These are phyloP conservation scores for Gila orcuttii DNA, from an alignment of 2,113 vertebrate genomes.

Conservation along the genomic window DNA sequence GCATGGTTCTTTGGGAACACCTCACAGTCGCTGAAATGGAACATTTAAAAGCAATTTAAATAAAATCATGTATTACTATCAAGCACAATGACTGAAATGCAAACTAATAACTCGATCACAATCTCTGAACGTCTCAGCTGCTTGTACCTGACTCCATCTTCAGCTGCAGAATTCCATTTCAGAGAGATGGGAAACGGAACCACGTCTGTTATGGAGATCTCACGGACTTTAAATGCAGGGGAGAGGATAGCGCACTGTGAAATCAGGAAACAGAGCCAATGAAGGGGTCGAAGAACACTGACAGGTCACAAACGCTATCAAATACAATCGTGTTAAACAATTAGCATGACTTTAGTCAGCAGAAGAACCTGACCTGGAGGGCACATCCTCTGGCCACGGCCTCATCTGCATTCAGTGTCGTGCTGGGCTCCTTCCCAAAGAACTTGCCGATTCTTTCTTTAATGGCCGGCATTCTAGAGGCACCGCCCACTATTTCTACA, in stretches of 20 bases:
- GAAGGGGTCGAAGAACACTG: not conserved
- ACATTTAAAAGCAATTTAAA: conserved; percentile 24
- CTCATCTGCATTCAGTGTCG: conserved; percentile 96
- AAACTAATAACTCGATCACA: too few species aligned
- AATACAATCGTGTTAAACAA: not conserved
- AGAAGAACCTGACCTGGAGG: conserved; percentile 81
- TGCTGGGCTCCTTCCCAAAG: conserved; percentile 95
- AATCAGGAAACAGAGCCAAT: conserved; percentile 24
- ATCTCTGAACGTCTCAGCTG: not conserved
- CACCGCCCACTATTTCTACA: conserved; percentile 95
- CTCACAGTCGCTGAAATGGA: conserved; percentile 87
- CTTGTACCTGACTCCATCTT: conserved; percentile 89
- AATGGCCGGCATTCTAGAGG: conserved; percentile 93
- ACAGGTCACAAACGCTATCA: not conserved
- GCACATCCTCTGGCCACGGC: conserved; percentile 96
- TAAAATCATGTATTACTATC: not conserved
- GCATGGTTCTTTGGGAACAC: conserved; percentile 93
- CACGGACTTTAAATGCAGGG: conserved; percentile 97
- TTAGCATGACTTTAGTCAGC: not conserved
- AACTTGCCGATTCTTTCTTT: conserved; percentile 96
- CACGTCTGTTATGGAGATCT: conserved; percentile 94
- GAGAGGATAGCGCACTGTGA: conserved; percentile 95
- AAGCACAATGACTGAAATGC: not conserved
- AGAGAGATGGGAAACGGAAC: conserved; percentile 91
- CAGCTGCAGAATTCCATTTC: conserved; percentile 94